These are phyloP conservation scores for Epirrhoe alternata DNA, from an alignment of 2,888 invertebrate species.

Conservation along the genomic window DNA sequence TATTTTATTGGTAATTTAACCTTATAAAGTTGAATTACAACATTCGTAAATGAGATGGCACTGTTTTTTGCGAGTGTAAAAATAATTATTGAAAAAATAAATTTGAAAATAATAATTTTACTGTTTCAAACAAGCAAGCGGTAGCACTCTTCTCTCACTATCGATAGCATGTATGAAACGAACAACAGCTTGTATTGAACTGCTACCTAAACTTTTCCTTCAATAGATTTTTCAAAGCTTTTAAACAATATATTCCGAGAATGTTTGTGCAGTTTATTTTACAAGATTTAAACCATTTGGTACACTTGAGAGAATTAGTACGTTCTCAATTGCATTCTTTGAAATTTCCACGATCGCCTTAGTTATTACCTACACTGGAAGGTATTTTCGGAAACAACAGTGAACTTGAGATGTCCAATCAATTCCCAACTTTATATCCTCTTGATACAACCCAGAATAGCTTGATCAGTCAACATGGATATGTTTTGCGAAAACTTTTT, in stretches of 20 bases:
- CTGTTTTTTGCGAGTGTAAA: too few species aligned
- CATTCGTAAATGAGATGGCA: too few species aligned
- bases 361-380: neutral
- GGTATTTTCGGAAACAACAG: slow-evolving; percentile 29
- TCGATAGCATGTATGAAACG: slow-evolving; percentile 13
- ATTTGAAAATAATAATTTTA: neutral
- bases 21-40: too few species aligned
- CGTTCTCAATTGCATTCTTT: slow-evolving; percentile 11
- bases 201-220: slow-evolving; percentile 6
- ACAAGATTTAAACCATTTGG: slow-evolving; percentile 22
- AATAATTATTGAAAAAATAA: too few species aligned
- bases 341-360: slow-evolving; percentile 2
- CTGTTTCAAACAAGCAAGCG: neutral
- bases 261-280: slow-evolving; percentile 19
- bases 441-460: slow-evolving; percentile 12
- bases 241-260: slow-evolving; percentile 16
- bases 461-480: neutral
- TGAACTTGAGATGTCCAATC: slow-evolving; percentile 22
- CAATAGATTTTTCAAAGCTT: slow-evolving; percentile 10
- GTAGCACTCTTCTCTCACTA: slow-evolving; percentile 3
- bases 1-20: neutral
- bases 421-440: slow-evolving; percentile 23
- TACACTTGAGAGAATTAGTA: neutral
- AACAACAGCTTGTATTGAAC: neutral
- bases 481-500: slow-evolving; percentile 3